Evolutionary conservation across 2,797 vertebrate genomes (phyloP), one percentile per base, ranked within the genome.

Genomic region (Epinephelus coioides): DNA sequence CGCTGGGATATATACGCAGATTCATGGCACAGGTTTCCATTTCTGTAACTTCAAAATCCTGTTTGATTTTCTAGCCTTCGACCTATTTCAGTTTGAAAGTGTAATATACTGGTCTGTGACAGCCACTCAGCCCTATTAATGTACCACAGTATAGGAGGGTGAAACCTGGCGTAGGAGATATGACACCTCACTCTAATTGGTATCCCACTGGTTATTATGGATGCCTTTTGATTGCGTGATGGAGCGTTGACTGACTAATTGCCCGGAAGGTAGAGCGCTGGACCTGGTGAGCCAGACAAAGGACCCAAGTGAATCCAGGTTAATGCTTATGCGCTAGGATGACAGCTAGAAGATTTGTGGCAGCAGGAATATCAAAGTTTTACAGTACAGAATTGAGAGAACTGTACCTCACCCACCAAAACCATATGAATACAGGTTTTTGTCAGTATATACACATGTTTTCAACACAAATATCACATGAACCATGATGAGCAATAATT

Each of bases 141-240:
- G 70, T 73, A 71, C 55, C n/a, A 64, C 62, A 44, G 73, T 46
- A 69, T 61, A 44, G 69, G 27, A 66, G 79, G 63, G 54, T 55
- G 78, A 89, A 87, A 82, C 75, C 77, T 88, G 83, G 83, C 40
- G 21, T 56, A 67, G 82, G 65, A 78, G 71, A 90, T 77, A 66
- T 34, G 79, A 87, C 83, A 74, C 43, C 65, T 49, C 79, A 38
- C 66, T 85, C 71, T 94, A 93, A 95, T 92, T 94, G 91, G 77
- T 77, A 72, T 88, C 87, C 85, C 82, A 79, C 89, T 92, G 89
- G 89, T 88, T 88, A 90, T 88, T 87, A 82, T 77, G 68, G 78
- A 85, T 67, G 78, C 63, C 76, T 84, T 88, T 85, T 87, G 89
- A 93, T 90, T 89, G 88, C 88, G 80, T 88, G 83, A 86, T 90